Base-by-base conservation (phyloP, 64 coral and sea anemone species). In the Porites lutea region DNA sequence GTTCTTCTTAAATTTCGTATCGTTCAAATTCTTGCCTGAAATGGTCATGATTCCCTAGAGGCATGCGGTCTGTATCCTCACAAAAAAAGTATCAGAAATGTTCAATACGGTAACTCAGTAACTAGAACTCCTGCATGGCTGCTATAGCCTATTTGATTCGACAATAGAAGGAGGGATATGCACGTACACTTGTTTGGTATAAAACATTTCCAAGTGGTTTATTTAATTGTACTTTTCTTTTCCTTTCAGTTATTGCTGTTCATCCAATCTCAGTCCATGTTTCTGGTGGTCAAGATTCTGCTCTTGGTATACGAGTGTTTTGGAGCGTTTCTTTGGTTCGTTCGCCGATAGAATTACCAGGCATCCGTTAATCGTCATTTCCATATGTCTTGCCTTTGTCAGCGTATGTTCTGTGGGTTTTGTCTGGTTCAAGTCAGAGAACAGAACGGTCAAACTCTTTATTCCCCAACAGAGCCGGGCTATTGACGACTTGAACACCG, bases 381-480 rank as follows among this genome's bases (percentile, higher is more conserved):
- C 20, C 2, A 19, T 95, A 61, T 80, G 87, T 60, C 9, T 83
- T 9, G 20, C 91, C 6, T 37, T 98, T 8, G 90, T 93, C 20
- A 73, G 81, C 8, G 77, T 71, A 9, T 82, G 88, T 14, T 73
- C 90, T 12, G 82, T 87, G 10, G 97, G 97, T 8, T 78, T 98
- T 66, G 74, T 95, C 19, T 86, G 60, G 27, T 61, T 98, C 0
- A 59, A 98, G 45, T 77, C 86, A 19, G 97, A 98, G 83, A 93
- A 88, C 51, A 88, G 97, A 88, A 82, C 88, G 10, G 94, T 93
- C 9, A 96, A 78, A 58, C 90, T 98, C 0, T 98, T 88, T 58
- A 93, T 98, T 13, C 97, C 97, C 52, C 87, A 96, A 84, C 52
- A 79, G 54, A 98, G 97, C 57, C 75, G 90, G 78, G 74, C 97